Evolutionary conservation across 2,113 vertebrate genomes (phyloP).

Genomic region (Noctilio leporinus): DNA sequence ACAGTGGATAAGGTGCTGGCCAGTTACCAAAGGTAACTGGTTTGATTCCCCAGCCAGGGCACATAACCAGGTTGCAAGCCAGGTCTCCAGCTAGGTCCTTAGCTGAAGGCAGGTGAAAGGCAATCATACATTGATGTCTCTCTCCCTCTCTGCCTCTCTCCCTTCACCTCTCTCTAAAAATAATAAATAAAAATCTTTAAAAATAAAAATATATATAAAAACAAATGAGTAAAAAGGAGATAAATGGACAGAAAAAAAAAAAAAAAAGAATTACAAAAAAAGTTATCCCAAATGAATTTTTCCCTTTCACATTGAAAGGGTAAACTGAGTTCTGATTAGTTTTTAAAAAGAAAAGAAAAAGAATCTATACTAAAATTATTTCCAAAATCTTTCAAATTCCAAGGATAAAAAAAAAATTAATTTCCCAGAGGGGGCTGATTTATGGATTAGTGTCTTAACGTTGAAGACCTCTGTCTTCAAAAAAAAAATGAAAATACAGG

Average conservation of each 20-base stretch:
- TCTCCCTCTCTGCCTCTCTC: too few relatives aligned
- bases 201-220: too few relatives aligned
- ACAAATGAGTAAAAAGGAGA: neutral
- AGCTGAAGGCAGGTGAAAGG: too few relatives aligned
- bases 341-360: neutral
- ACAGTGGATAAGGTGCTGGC: too few relatives aligned
- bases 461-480: neutral
- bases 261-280: neutral
- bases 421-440: neutral
- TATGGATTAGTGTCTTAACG: neutral
- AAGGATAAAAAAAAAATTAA: neutral
- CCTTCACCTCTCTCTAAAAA: too few relatives aligned
- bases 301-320: neutral
- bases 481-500: neutral
- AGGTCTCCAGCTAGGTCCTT: too few relatives aligned
- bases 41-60: too few relatives aligned
- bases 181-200: too few relatives aligned
- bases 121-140: too few relatives aligned
- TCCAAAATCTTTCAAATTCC: neutral
- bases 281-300: neutral
- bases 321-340: neutral
- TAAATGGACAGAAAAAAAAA: neutral
- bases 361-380: neutral
- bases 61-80: too few relatives aligned
- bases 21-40: too few relatives aligned